Conservation (phyloP, 2,797 vertebrate species). For the Allenopithecus nigroviridis region DNA sequence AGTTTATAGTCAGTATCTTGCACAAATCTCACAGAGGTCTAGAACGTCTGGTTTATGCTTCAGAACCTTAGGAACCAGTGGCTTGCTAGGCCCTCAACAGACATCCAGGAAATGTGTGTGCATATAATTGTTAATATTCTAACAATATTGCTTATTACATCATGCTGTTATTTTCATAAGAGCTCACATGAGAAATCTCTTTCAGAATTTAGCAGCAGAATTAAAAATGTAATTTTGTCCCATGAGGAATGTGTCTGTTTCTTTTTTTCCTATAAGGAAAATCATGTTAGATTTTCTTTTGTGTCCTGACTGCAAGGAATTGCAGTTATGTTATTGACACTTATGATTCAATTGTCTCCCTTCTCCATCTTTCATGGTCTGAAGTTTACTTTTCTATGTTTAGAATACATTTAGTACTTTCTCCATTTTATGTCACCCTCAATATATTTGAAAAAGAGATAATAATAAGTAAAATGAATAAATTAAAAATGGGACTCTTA, state of each 20-base stretch:
- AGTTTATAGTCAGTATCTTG: neutral
- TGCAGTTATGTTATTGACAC: neutral
- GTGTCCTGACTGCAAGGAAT: neutral
- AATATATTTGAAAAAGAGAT: neutral
- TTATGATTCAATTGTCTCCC: neutral
- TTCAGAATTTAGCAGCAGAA: constrained; percentile 23
- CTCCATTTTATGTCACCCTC: neutral
- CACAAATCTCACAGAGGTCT: neutral
- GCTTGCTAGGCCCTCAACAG: neutral
- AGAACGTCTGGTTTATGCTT: neutral
- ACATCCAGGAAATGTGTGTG: neutral
- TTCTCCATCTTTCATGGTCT: neutral
- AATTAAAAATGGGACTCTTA: neutral
- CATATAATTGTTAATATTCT: neutral
- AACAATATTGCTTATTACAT: neutral
- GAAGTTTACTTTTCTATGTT: neutral
- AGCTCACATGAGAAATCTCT: neutral
- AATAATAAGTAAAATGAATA: neutral
- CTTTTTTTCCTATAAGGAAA: neutral
- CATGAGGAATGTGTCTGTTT: neutral
- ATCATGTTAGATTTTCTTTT: neutral
- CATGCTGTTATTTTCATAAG: neutral
- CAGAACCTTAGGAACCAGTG: neutral
- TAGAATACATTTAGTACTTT: neutral
- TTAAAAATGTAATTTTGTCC: neutral